Base-by-base conservation (phyloP, 1,140 invertebrate species). In the Drosophila eugracilis region DNA sequence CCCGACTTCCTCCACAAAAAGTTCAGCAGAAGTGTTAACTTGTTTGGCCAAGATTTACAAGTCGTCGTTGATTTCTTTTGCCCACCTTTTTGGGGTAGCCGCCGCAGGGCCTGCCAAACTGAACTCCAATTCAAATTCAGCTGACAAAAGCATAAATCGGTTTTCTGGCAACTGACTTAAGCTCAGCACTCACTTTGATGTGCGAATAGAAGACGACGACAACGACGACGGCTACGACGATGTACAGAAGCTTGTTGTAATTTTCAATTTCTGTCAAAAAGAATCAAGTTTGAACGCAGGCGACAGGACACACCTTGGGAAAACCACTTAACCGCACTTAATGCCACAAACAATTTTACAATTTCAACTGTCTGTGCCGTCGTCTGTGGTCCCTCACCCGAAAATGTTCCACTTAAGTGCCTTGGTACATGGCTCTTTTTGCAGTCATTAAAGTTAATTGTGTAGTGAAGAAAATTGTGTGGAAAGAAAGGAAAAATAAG, bases 141-240 rank as follows among this genome's bases (percentile, higher is more conserved):
- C 63, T 79, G 80, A 85, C 80, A 84, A 85, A 80, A 75, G 81
- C 80, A 85, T 86, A 77, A 85, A 85, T 85, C 80, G 80, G 57
- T 71, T 69, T 69, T 67, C 55, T 62, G 83, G 63, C 60, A 75
- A 83, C 75, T 83, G 79, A 78, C 74, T 84, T 84, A 75, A 62
- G 52, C 58, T 60, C 69, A 84, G 63, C 62, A 85, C 72, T 85
- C 67, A 48, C 70, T 73, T 73, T 73, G 69, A 72, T 72, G 67
- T 73, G 70, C 42, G 19, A 28, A 55, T 65, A 52, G 36, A 50
- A 26, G 32, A 14, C 28, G 9, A 17, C 10, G 30, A n/a, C 26
- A 9, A 39, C n/a, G n/a, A n/a, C n/a, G n/a, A 32, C 30, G 30
- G 12, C 30, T n/a, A 32, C 30, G 30, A 32, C 30, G 30, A 32